Percentiles rank a stretch among this genome's conserved stretches.
Evolutionary conservation across 2,888 invertebrate species (phyloP).

Genomic region (Myopa tessellatipennis): DNA sequence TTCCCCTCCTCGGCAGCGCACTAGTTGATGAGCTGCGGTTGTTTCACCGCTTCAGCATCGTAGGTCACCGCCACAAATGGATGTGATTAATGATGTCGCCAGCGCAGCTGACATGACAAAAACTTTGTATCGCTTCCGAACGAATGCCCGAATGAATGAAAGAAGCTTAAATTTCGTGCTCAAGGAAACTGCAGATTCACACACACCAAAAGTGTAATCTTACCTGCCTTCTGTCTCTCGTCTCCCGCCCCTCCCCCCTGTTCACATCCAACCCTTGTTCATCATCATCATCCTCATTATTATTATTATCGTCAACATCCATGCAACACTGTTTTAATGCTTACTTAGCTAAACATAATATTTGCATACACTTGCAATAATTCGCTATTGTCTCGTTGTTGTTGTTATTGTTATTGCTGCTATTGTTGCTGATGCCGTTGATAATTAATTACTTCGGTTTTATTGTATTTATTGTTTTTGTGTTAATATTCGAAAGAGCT

Average conservation of each 20-base stretch:
- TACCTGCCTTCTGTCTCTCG: background rate
- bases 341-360: slow-evolving; percentile 5
- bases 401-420: slow-evolving; percentile 15
- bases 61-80: background rate
- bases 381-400: slow-evolving; percentile 19
- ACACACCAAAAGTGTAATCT: background rate
- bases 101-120: slow-evolving; percentile 9
- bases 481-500: background rate
- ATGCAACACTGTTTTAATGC: background rate
- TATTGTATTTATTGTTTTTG: slow-evolving; percentile 15
- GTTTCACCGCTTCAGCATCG: background rate
- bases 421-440: background rate
- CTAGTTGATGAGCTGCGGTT: background rate
- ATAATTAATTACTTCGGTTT: slow-evolving; percentile 34
- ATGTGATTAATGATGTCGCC: slow-evolving; percentile 18
- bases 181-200: background rate
- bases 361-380: slow-evolving; percentile 35
- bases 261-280: background rate
- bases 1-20: background rate
- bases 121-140: slow-evolving; percentile 20
- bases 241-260: background rate
- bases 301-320: background rate
- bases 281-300: background rate
- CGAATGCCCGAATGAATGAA: slow-evolving; percentile 17
- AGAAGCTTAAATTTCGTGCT: background rate